Evolutionary conservation across 2,797 vertebrate genomes (phyloP), one percentile per base, ranked within the genome.

Genomic region (Periparus ater): DNA sequence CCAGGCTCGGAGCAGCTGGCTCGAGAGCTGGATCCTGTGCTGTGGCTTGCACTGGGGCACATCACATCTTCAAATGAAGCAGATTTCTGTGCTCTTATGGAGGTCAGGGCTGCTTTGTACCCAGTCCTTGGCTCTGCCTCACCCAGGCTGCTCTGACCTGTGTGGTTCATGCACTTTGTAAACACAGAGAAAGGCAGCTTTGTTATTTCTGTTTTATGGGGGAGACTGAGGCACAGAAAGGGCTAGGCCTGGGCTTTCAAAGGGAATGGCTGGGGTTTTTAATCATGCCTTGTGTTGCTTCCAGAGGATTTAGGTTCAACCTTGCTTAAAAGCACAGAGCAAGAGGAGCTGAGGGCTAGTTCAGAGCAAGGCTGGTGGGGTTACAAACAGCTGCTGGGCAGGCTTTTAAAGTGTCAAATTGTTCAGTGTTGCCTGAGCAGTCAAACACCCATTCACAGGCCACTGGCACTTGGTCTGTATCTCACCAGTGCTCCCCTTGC

Each of bases 21-120:
- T 19, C 48, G 4, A 1, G 45, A 32, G 26, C 1, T 65, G 58
- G 44, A 16, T n/a, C 26, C 67, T 2, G 1, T 3, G 2, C 60
- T 29, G 5, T n/a, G 60, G 17, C 42, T 38, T 51, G 61, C 38
- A 48, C 23, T n/a, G 44, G 36, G 38, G 57, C 70, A 44, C 16
- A 27, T 58, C 19, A 7, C 54, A 15, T 14, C 66, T 48, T 47
- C n/a, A 23, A 3, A 2, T 25, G 15, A 17, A 58, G n/a, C 68
- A 42, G 60, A 6, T 11, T 42, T 40, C 61, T 23, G 53, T 0
- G 0, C 7, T 54, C 18, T 20, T 38, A 9, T 51, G 25, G 74
- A 55, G 81, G 4, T 74, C 72, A 38, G 27, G 34, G 27, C 71
- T 80, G 55, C 21, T 1, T 16, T 16, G 25, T 62, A 11, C 32